Evolutionary conservation across 2,113 vertebrate species (phyloP).

Genomic region (Paradoxurus hermaphroditus): DNA sequence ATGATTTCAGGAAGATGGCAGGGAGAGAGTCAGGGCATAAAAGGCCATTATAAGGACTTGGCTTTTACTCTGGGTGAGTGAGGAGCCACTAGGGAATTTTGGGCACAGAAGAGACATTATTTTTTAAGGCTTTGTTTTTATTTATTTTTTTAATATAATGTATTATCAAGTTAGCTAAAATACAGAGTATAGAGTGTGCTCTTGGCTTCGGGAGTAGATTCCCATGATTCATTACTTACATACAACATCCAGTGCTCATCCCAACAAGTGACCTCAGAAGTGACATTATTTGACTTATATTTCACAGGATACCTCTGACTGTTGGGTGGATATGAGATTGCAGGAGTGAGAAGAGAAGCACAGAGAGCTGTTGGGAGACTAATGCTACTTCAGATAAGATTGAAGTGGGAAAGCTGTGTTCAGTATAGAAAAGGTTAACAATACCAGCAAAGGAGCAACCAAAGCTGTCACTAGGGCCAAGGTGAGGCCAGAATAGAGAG

Average conservation of each 20-base stretch:
- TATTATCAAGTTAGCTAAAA: too few relatives aligned
- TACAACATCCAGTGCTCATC: too few relatives aligned
- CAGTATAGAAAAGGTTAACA: background rate
- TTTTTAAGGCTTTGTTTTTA: background rate
- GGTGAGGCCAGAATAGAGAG: background rate
- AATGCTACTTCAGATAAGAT: background rate
- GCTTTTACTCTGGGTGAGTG: background rate
- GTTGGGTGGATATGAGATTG: background rate
- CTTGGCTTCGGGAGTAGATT: too few relatives aligned
- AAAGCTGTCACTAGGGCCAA: background rate
- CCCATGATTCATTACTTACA: too few relatives aligned
- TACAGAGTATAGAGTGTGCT: too few relatives aligned
- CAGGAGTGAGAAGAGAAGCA: background rate
- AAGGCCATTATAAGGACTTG: background rate
- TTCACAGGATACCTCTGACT: background rate
- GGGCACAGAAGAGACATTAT: background rate
- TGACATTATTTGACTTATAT: background rate
- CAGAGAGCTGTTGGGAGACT: background rate
- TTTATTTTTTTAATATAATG: background rate
- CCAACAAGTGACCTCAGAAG: background rate
- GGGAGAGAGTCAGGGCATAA: background rate
- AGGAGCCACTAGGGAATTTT: background rate
- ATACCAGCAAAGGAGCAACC: background rate
- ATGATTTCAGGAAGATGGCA: background rate
- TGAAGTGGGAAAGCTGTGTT: background rate